Base-by-base conservation (phyloP, 2,113 vertebrate genomes). In the Melospiza georgiana region DNA sequence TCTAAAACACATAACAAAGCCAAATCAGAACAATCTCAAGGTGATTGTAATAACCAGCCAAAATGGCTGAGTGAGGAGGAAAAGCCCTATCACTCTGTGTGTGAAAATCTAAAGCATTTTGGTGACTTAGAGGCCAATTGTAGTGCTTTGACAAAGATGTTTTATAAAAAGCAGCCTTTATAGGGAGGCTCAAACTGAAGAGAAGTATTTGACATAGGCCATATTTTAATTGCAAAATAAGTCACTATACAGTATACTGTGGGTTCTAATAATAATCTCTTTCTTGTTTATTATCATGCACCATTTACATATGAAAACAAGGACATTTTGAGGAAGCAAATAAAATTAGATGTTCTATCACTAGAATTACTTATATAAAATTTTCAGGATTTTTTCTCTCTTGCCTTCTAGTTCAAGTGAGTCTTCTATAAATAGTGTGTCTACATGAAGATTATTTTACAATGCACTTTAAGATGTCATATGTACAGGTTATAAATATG, bases 161-260 rank as follows among this genome's bases (percentile, higher is more conserved):
- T 58, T 10, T 73, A 59, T 83, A 51, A 88, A 77, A 95, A 79
- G 41, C 80, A 95, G 77, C 61, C 58, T 87, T 82, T 94, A n/a
- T 57, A 41, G 52, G 51, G 65, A 73, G 24, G 54, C 27, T 55
- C 37, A 91, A 63, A 86, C 20, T 11, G 51, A 87, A 75, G 27
- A 54, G 62, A 63, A 69, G 3, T 41, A 68, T 61, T 75, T 69
- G 25, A 90, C n/a, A 61, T 24, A 79, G 25, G 12, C 39, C 8
- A 0, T 43, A 20, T 31, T 55, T 72, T 54, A 58, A 73, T 7
- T 41, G 22, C 44, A 69, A 44, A 82, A n/a, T 54, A 72, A 79
- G 62, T 89, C 41, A 68, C 19, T 58, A 9, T 44, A 31, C 6
- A 41, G 6, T 74, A 59, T 17, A 6, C 51, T 27, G 43, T 23